Evolutionary conservation across 37 sponge, comb jelly and placozoan genomes (phyloP).

Genomic region (Spongia lamella): DNA sequence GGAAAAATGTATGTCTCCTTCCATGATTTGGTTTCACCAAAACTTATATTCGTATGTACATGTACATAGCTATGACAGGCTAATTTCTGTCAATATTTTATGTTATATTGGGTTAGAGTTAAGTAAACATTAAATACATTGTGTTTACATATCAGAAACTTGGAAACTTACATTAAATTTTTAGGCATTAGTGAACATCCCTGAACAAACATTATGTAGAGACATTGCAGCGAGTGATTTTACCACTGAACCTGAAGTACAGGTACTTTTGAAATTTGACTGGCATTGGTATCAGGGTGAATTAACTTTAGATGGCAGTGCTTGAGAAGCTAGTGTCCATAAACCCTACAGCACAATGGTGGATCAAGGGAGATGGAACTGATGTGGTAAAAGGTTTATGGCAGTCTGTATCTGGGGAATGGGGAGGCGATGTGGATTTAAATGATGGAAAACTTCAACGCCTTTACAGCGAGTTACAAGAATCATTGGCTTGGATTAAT

Average conservation of each 20-base stretch:
- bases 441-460: conserved; percentile 19
- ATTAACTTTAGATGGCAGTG: background rate
- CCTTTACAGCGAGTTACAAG: background rate
- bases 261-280: background rate
- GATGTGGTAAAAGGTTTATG: conserved; percentile 29
- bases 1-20: no score
- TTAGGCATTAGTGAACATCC: background rate
- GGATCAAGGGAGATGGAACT: conserved; percentile 35
- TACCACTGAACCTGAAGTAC: conserved; percentile 11
- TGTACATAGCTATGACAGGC: no score
- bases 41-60: no score
- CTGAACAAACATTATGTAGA: conserved; percentile 16
- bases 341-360: background rate
- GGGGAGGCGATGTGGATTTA: conserved; percentile 36
- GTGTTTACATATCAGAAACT: no score
- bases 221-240: conserved; percentile 6
- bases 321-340: background rate
- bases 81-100: no score
- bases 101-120: no score
- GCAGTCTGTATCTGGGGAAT: conserved; percentile 25
- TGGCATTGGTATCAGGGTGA: background rate
- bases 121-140: no score
- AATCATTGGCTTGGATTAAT: background rate
- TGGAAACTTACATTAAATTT: no score
- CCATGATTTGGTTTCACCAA: no score